phyloP scores from a whole-genome alignment of 2,888 invertebrate species.

The Apamea anceps region DNA sequence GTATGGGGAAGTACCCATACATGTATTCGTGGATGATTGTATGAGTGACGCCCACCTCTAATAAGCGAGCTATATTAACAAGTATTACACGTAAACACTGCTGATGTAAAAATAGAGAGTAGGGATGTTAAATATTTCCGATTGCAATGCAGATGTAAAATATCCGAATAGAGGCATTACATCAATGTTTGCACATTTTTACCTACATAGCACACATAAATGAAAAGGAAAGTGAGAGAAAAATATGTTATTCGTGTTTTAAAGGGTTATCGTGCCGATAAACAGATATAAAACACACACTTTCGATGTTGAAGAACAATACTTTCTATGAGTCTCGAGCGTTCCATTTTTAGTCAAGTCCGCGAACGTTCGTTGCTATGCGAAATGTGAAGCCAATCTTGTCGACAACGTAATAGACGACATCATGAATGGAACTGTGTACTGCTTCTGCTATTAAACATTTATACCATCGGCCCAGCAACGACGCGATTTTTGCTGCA shows the following conservation, averaged over 20 bases:
- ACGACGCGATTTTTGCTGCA: constrained; percentile 88
- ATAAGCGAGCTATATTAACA: constrained; percentile 54
- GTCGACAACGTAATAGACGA: constrained; percentile 67
- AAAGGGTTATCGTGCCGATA: constrained; percentile 73
- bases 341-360: constrained; percentile 87
- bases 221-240: constrained; percentile 62
- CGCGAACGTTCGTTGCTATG: constrained; percentile 82
- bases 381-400: constrained; percentile 72
- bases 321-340: constrained; percentile 85
- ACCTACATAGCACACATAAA: constrained; percentile 36
- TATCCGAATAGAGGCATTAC: constrained; percentile 54
- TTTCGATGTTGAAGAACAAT: constrained; percentile 81
- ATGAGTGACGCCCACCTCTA: constrained; percentile 64
- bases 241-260: constrained; percentile 55
- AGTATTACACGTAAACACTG: constrained; percentile 60
- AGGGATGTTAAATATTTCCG: constrained; percentile 55
- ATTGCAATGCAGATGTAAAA: constrained; percentile 58
- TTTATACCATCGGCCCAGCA: constrained; percentile 76
- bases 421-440: constrained; percentile 77
- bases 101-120: constrained; percentile 67
- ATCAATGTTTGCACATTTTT: constrained; percentile 18
- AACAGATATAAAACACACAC: constrained; percentile 74
- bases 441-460: constrained; percentile 74
- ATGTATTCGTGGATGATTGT: constrained; percentile 48
- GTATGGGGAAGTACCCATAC: constrained; percentile 63